Evolutionary conservation across 2,797 vertebrate genomes (phyloP).

Genomic region (Mareca penelope): DNA sequence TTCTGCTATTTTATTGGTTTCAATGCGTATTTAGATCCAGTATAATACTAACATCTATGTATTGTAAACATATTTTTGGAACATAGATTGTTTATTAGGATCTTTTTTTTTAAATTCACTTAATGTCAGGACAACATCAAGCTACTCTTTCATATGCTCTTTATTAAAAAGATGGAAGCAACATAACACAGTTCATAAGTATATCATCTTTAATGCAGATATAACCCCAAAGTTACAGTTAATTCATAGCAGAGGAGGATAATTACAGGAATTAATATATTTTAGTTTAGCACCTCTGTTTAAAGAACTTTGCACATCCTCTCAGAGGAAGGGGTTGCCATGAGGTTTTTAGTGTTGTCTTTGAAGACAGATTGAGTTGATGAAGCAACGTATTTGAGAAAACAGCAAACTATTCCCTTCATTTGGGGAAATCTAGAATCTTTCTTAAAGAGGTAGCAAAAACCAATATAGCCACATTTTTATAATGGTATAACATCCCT

Average conservation of each 20-base stretch:
- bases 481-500: background rate
- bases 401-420: background rate
- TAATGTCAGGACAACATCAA: background rate
- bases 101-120: background rate
- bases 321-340: background rate
- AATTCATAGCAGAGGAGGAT: background rate
- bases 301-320: background rate
- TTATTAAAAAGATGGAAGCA: background rate
- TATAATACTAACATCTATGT: background rate
- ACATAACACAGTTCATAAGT: background rate
- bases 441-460: constrained; percentile 34
- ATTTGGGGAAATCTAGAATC: background rate
- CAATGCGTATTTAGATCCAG: background rate
- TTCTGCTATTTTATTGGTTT: background rate
- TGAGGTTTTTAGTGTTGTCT: background rate
- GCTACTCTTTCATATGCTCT: background rate
- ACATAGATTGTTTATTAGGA: background rate
- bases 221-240: background rate
- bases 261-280: background rate
- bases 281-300: background rate
- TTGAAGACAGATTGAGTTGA: background rate
- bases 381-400: background rate
- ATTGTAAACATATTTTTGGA: background rate
- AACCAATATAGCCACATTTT: background rate
- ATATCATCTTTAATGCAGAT: background rate